Evolutionary conservation across 2,888 invertebrate genomes (phyloP).

Genomic region (Meghimatium bilineatum): DNA sequence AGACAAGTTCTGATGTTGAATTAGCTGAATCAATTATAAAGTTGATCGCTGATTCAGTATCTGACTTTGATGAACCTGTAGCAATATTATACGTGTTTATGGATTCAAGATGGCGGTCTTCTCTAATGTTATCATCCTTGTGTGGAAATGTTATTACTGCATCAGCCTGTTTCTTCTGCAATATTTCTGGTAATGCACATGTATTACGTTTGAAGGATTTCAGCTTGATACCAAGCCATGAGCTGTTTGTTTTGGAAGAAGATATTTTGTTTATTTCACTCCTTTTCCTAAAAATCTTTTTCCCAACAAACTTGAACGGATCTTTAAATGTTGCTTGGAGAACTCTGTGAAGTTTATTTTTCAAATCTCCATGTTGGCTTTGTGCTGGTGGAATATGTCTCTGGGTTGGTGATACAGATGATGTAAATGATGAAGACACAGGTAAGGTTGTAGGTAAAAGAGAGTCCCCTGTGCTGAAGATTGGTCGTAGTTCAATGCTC

Average conservation of each 20-base stretch:
- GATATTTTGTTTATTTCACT: background rate
- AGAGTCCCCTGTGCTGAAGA: constrained; percentile 55
- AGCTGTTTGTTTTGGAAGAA: background rate
- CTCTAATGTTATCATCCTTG: background rate
- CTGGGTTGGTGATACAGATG: constrained; percentile 5
- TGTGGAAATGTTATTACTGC: background rate
- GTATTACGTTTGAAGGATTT: background rate
- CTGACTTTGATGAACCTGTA: background rate
- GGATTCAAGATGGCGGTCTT: too few species aligned
- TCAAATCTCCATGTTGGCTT: constrained; percentile 19
- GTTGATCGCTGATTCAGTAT: background rate
- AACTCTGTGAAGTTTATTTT: constrained; percentile 23
- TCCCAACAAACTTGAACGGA: constrained; percentile 25
- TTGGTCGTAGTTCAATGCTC: constrained; percentile 64
- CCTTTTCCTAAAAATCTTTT: background rate
- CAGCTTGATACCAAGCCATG: constrained; percentile 26
- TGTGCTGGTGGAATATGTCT: background rate
- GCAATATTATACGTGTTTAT: too few species aligned
- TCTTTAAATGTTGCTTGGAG: constrained; percentile 34
- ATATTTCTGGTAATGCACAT: background rate
- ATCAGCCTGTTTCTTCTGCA: constrained; percentile 3
- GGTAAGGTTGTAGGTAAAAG: background rate
- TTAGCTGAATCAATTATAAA: background rate
- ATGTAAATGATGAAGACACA: constrained; percentile 2
- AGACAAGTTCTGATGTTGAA: background rate